These are phyloP conservation scores for Rhinopithecus roxellana DNA, from an alignment of 2,113 vertebrate genomes.

Conservation along the genomic window DNA sequence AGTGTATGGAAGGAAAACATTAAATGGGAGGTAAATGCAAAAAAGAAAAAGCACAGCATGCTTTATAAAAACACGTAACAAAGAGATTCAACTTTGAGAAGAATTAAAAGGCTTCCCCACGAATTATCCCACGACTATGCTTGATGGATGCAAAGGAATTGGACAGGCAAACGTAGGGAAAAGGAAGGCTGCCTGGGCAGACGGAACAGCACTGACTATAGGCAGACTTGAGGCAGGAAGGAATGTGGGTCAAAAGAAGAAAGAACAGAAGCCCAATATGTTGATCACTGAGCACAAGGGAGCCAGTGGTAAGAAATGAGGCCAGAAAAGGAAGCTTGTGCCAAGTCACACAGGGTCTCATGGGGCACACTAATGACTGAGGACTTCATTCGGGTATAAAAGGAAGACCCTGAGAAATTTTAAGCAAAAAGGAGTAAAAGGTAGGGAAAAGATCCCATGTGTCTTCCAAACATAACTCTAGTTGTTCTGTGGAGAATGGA, in stretches of 20 bases:
- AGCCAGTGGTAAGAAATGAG: neutral
- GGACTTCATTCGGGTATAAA: neutral
- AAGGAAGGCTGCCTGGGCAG: neutral
- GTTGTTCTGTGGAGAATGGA: neutral
- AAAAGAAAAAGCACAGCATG: neutral
- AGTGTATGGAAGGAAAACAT: neutral
- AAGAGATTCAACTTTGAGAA: constrained; percentile 1
- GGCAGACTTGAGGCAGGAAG: neutral
- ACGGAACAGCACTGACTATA: neutral
- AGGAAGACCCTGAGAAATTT: neutral
- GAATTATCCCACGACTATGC: neutral
- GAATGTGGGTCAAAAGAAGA: neutral
- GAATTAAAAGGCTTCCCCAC: neutral
- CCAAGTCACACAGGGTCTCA: neutral
- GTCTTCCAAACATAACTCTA: neutral
- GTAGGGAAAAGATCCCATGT: neutral
- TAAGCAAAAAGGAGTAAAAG: neutral
- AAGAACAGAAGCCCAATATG: neutral
- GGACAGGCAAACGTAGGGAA: neutral
- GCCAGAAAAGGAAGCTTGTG: neutral
- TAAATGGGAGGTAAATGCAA: neutral
- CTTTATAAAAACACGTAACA: neutral
- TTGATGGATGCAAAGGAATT: constrained; percentile 32
- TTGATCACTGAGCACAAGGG: neutral
- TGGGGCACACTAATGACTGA: neutral